Evolutionary conservation across 1,140 invertebrate species (phyloP), one percentile per base, ranked within the genome.

Genomic region (Drosophila mayri): DNA sequence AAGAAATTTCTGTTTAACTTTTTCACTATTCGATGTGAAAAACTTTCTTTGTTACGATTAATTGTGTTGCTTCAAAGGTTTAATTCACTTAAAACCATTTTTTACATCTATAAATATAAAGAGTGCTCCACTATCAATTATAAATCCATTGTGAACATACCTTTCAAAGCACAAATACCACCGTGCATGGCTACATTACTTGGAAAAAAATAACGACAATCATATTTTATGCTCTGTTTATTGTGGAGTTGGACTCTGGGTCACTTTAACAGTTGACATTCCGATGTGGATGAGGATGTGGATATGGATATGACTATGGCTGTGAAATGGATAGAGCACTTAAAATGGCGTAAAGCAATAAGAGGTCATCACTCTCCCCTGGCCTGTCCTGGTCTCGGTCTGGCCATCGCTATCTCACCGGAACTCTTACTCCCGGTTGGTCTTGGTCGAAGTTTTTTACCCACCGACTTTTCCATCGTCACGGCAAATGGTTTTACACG

Each of bases 211-310:
- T 71, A 81, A 76, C 75, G 62, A 81, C 66, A 81, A 65, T 64
- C 64, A 85, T 90, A 90, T 85, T 90, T 90, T 70, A 90, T 79
- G 81, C 78, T 85, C 75, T 90, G 86, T 85, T 90, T 85, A 81
- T 79, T 84, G 74, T 37, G 47, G 46, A 62, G 67, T 38, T 37
- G 71, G 49, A 68, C 58, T 65, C 38, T 37, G 74, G 57, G 61
- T 40, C 55, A 49, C 77, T 85, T 87, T 84, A 81, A 85, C 80
- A 75, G 81, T 81, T 81, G 61, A 71, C 81, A 76, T 50, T 77
- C 76, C 61, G 80, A 76, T 79, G 78, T 62, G 74, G 67, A 46
- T 73, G 60, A 14, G 46, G 46, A 32, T 38, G 35, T 14, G 54
- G 52, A 52, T 43, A 38, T n/a, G 59, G 81, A 76, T 80, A 70